phyloP scores from a whole-genome alignment of 2,888 invertebrate species.

The Brachylomia viminalis region DNA sequence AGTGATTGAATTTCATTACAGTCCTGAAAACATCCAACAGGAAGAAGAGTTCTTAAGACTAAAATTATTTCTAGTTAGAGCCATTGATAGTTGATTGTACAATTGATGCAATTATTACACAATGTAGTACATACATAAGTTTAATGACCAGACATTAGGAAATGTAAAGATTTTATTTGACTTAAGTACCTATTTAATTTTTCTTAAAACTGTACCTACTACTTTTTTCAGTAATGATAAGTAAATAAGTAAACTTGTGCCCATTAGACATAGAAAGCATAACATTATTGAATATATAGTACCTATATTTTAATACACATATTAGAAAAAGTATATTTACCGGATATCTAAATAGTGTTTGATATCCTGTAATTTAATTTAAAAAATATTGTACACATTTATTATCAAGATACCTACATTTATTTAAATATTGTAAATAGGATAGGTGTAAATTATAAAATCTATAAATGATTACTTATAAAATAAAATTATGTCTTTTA shows the following conservation, averaged over 20 bases:
- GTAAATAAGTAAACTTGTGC: constrained; percentile 33
- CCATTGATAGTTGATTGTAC: constrained; percentile 25
- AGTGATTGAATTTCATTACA: not conserved
- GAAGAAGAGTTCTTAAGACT: constrained; percentile 31
- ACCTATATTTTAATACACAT: constrained; percentile 35
- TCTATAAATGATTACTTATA: constrained; percentile 16
- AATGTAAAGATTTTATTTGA: constrained; percentile 12
- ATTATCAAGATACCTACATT: constrained; percentile 48
- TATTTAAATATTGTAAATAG: constrained; percentile 57
- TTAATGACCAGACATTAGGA: not conserved
- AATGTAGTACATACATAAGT: constrained; percentile 14
- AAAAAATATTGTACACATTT: constrained; percentile 91
- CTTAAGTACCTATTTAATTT: not conserved
- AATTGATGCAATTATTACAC: constrained; percentile 11
- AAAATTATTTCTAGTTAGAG: constrained; percentile 28
- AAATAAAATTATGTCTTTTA: constrained; percentile 6
- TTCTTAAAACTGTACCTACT: constrained; percentile 5
- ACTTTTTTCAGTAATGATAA: constrained; percentile 1
- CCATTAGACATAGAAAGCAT: constrained; percentile 42
- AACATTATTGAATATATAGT: constrained; percentile 21
- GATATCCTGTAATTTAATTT: constrained; percentile 44
- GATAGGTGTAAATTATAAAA: constrained; percentile 42
- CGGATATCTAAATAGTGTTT: constrained; percentile 49
- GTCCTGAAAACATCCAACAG: constrained; percentile 1
- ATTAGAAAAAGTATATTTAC: constrained; percentile 57